Percentiles rank a stretch among this genome's conserved stretches.
Conservation (phyloP, 2,113 vertebrate genomes). For the Struthio camelus region DNA sequence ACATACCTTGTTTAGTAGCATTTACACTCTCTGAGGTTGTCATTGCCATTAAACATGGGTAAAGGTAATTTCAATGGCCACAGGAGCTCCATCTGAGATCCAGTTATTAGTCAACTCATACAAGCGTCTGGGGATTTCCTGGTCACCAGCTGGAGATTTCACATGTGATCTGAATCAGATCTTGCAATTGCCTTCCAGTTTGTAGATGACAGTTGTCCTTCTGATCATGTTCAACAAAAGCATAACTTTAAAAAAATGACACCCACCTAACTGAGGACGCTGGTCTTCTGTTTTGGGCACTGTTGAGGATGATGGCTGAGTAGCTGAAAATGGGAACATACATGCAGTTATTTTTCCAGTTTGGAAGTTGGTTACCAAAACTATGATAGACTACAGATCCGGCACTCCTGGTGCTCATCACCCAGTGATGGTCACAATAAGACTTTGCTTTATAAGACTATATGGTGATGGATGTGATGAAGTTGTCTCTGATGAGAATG, state of each 20-base stretch:
- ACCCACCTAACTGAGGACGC: conserved; percentile 85
- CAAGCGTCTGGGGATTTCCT: not conserved
- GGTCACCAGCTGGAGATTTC: not conserved
- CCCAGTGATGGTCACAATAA: not conserved
- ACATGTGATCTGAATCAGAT: not conserved
- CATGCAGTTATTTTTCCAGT: not conserved
- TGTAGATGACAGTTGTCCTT: not conserved
- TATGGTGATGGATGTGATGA: not conserved
- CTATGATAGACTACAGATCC: not conserved
- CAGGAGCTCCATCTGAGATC: not conserved
- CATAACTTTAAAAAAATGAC: not conserved
- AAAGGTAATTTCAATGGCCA: not conserved
- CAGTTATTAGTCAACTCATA: not conserved
- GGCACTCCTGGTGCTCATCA: not conserved
- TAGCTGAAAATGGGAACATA: conserved; percentile 70
- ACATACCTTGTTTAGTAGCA: not conserved
- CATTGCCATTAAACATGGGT: not conserved
- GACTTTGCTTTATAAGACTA: not conserved
- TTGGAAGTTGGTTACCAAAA: not conserved
- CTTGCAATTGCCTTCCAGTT: not conserved
- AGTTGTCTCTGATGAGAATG: not conserved
- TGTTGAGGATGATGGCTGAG: conserved; percentile 82
- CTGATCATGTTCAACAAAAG: not conserved
- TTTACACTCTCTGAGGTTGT: not conserved
- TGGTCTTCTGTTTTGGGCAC: conserved; percentile 90